Base-by-base conservation (phyloP, 2,113 vertebrate species). In the Apus apus region DNA sequence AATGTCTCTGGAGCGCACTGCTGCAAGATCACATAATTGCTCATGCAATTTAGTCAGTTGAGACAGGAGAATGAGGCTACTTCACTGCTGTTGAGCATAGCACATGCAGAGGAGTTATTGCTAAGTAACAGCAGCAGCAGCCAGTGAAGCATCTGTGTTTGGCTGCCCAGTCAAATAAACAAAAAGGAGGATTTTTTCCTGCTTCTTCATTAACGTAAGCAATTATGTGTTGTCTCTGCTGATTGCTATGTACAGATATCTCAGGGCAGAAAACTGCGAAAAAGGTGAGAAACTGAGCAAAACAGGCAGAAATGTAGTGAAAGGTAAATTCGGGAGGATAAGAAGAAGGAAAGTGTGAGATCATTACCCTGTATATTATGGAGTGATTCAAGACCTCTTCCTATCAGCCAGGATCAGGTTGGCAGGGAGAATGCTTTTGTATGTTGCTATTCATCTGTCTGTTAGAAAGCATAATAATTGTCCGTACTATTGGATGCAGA, bases 1-100 rank as follows among this genome's bases (percentile, higher is more conserved):
- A 87, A 18, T 27, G 38, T 86, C 89, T 96, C 87, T 90, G 85
- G 60, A 94, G 54, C n/a, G 18, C 58, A 43, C 74, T 85, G 45
- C n/a, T 86, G 75, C 32, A 86, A 53, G 68, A 45, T 1, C 88
- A 51, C 38, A 17, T 82, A 73, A 79, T 71, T 4, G 5, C 15
- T 94, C 43, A 7, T 53, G 43, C 26, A 91, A n/a, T 80, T 82
- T 70, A 58, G 57, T 38, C 87, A 66, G 64, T 1, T 0, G 51
- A 40, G 67, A 66, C 26, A 60, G 56, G 32, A 88, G 56, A 93
- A 74, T 26, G 72, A 73, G 32, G 5, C n/a, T 74, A 15, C 56
- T 51, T 66, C 51, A 25, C 38, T 88, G n/a, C 54, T 9, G 1
- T 19, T 87, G 22, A 51, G 22, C 34, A 46, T 77, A 84, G 29